Base-by-base conservation (phyloP, 1,140 invertebrate species). In the Ceratina australensis region DNA sequence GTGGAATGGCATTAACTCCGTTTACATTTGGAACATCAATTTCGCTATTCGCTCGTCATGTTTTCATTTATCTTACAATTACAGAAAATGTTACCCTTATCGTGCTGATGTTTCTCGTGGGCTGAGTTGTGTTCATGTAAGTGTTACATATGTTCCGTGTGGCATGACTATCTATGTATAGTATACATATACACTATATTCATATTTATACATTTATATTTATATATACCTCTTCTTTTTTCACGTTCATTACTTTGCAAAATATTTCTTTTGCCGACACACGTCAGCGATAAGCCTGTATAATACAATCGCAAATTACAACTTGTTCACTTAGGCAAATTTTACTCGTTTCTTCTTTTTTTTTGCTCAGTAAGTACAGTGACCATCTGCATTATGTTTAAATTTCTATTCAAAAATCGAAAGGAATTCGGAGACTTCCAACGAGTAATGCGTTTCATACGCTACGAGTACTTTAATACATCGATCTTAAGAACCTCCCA, bases 171-270 rank as follows among this genome's bases (percentile, higher is more conserved):
- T 80, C 67, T 78, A 78, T 85, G 10, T 42, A 77, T 84, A 71
- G 83, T 80, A 78, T 86, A 83, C 79, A 79, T 87, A 81, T 84
- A 87, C 77, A 87, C 78, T 87, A 80, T 88, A 82, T 86, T 79
- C 82, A 84, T 86, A 83, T 86, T 77, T 86, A 83, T 86, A 84
- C 83, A 85, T 80, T 82, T 71, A 87, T 85, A 78, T 76, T 28
- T 72, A 86, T 49, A 78, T 81, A 80, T 86, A 83, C 77, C 72
- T 83, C 76, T 83, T 79, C 72, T 81, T 72, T 84, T 56, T 78
- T 85, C 84, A 86, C 86, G 87, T 85, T 89, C 75, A 82, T 90
- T 85, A 90, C 78, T 85, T 89, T 88, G 86, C 87, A 89, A 90
- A 90, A 90, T 87, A 87, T 88, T 82, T 89, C 83, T 85, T 87